phyloP scores from a whole-genome alignment of 1,140 invertebrate species.

The Anastrepha ludens region DNA sequence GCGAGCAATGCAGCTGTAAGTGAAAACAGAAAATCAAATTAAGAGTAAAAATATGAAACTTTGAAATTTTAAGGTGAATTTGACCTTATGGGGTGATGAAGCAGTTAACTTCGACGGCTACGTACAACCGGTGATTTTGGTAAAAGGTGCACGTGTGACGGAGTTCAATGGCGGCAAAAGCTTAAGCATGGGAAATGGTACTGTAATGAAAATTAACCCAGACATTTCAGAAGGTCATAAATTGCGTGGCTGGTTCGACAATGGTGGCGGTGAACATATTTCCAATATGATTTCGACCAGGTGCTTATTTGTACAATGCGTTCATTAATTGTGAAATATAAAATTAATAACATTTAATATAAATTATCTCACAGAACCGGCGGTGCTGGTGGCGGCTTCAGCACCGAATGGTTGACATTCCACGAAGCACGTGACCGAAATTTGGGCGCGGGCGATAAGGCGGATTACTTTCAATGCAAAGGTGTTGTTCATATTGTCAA shows the following conservation, averaged over 20 bases:
- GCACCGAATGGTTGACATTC: slow-evolving; percentile 82
- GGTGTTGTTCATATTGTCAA: slow-evolving; percentile 82
- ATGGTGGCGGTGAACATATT: slow-evolving; percentile 80
- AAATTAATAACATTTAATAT: background rate
- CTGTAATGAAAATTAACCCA: slow-evolving; percentile 87
- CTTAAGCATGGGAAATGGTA: slow-evolving; percentile 74
- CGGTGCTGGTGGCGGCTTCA: slow-evolving; percentile 74
- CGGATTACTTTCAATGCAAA: slow-evolving; percentile 86
- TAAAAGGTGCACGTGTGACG: slow-evolving; percentile 85
- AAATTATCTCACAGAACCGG: slow-evolving; percentile 54
- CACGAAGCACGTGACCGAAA: slow-evolving; percentile 81
- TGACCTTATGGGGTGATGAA: slow-evolving; percentile 87
- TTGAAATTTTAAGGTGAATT: slow-evolving; percentile 74
- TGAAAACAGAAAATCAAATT: background rate
- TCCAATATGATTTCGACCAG: slow-evolving; percentile 80
- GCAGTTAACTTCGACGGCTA: slow-evolving; percentile 89
- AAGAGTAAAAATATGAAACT: background rate
- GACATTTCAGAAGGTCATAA: slow-evolving; percentile 91
- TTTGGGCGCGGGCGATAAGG: slow-evolving; percentile 81
- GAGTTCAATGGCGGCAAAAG: slow-evolving; percentile 86
- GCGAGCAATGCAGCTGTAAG: slow-evolving; percentile 84
- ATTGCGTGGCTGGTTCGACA: slow-evolving; percentile 93
- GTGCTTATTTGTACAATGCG: slow-evolving; percentile 62
- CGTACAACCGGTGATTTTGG: slow-evolving; percentile 86
- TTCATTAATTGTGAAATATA: background rate